phyloP scores from a whole-genome alignment of 2,888 invertebrate genomes.

The Teleiodes luculella region DNA sequence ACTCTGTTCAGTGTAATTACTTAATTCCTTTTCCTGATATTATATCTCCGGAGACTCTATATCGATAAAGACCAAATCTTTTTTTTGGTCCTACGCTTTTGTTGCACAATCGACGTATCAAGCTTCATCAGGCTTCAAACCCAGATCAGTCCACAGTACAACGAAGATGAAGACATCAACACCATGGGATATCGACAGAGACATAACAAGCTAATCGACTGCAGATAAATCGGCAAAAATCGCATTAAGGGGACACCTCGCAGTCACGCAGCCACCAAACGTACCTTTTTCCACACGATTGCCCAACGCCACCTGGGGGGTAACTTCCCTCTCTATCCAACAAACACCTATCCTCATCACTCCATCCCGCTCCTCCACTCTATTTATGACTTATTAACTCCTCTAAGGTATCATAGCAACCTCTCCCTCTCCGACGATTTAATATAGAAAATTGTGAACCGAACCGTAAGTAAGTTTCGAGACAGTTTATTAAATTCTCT shows the following conservation, averaged over 20 bases:
- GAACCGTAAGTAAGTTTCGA: constrained; percentile 55
- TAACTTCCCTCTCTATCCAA: constrained; percentile 41
- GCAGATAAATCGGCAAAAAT: constrained; percentile 36
- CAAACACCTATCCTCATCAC: constrained; percentile 31
- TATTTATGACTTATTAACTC: constrained; percentile 78
- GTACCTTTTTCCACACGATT: constrained; percentile 76
- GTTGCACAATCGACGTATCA: no score
- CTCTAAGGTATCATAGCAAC: constrained; percentile 77
- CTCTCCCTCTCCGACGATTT: constrained; percentile 62
- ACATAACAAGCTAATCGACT: constrained; percentile 15
- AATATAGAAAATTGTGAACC: constrained; percentile 76
- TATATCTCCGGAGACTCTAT: no score
- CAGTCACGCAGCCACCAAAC: constrained; percentile 56
- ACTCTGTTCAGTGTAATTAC: no score
- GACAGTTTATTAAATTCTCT: constrained; percentile 72
- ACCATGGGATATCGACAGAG: neutral
- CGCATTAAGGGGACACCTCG: constrained; percentile 58
- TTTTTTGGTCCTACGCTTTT: no score
- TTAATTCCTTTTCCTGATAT: no score
- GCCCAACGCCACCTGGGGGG: constrained; percentile 65
- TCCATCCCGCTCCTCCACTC: constrained; percentile 49
- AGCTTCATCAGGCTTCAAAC: no score
- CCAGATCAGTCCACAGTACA: neutral
- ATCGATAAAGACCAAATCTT: no score
- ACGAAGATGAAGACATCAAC: neutral